phyloP scores from a whole-genome alignment of 2,888 invertebrate genomes.

The Argynnis bischoffii region DNA sequence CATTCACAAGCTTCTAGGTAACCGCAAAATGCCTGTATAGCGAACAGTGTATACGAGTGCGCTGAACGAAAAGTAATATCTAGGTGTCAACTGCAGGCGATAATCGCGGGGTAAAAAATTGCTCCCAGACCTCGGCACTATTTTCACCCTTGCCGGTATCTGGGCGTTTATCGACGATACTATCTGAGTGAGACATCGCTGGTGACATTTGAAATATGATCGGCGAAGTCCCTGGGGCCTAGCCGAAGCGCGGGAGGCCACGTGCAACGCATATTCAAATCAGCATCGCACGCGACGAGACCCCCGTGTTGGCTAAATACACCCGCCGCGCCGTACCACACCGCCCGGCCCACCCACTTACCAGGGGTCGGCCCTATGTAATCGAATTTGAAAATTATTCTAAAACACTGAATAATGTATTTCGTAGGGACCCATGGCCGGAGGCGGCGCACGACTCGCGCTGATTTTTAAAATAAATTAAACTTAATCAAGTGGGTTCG shows the following conservation, averaged over 20 bases:
- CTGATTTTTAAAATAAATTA: constrained; percentile 83
- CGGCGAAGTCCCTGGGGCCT: constrained; percentile 72
- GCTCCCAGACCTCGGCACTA: constrained; percentile 65
- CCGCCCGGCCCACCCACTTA: constrained; percentile 60
- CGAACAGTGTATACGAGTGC: constrained; percentile 41
- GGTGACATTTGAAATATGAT: constrained; percentile 83
- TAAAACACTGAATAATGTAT: constrained; percentile 83
- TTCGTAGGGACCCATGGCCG: constrained; percentile 73
- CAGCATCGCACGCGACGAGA: constrained; percentile 78
- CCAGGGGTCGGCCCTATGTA: constrained; percentile 82
- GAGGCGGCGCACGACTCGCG: constrained; percentile 69
- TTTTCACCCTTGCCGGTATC: constrained; percentile 76
- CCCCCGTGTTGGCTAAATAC: constrained; percentile 83
- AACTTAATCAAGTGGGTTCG: constrained; percentile 83
- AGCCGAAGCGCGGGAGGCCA: constrained; percentile 62
- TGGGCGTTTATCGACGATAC: constrained; percentile 79
- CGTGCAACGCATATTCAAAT: constrained; percentile 82
- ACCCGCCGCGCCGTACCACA: constrained; percentile 57
- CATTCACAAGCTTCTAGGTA: constrained; percentile 53
- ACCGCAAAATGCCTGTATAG: constrained; percentile 62
- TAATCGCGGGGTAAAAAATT: constrained; percentile 80
- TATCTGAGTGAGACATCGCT: constrained; percentile 82
- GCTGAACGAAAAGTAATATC: constrained; percentile 76
- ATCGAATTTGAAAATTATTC: constrained; percentile 83
- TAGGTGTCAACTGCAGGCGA: constrained; percentile 81